phyloP scores from a whole-genome alignment of 2,888 invertebrate species.

The Drosophila gaucha region DNA sequence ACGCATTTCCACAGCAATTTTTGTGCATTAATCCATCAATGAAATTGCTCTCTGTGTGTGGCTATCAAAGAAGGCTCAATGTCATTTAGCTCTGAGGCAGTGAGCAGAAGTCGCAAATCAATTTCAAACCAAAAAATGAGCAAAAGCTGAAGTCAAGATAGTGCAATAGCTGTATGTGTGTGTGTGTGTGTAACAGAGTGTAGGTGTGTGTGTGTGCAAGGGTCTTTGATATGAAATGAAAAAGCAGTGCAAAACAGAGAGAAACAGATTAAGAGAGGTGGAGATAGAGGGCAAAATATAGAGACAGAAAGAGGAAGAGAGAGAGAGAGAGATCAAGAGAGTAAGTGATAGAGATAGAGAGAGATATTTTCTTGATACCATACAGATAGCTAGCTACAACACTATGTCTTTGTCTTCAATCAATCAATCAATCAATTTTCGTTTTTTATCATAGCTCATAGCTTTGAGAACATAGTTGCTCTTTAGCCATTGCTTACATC shows the following conservation, averaged over 20 bases:
- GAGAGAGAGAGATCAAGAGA: no score
- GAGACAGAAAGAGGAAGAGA: no score
- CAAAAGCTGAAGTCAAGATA: neutral
- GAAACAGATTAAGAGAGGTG: neutral
- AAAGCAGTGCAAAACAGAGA: constrained; percentile 2
- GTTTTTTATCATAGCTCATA: no score
- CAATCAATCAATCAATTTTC: neutral
- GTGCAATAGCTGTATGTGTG: constrained; percentile 1
- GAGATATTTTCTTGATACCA: no score
- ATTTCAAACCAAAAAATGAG: constrained; percentile 45
- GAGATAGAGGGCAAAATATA: no score
- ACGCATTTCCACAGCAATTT: constrained; percentile 53
- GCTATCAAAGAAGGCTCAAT: constrained; percentile 52
- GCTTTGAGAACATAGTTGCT: no score
- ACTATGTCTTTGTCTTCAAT: neutral
- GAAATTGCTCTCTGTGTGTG: constrained; percentile 12
- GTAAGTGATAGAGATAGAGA: no score
- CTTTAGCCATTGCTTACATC: no score
- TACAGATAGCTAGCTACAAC: neutral
- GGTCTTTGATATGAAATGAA: no score
- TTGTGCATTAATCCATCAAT: constrained; percentile 58
- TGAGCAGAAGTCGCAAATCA: constrained; percentile 23
- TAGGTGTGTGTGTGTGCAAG: constrained; percentile 1
- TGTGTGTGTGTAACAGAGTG: neutral
- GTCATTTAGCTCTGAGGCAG: constrained; percentile 18